Evolutionary conservation across 2,797 vertebrate genomes (phyloP).

Genomic region (Pogoniulus pusillus): DNA sequence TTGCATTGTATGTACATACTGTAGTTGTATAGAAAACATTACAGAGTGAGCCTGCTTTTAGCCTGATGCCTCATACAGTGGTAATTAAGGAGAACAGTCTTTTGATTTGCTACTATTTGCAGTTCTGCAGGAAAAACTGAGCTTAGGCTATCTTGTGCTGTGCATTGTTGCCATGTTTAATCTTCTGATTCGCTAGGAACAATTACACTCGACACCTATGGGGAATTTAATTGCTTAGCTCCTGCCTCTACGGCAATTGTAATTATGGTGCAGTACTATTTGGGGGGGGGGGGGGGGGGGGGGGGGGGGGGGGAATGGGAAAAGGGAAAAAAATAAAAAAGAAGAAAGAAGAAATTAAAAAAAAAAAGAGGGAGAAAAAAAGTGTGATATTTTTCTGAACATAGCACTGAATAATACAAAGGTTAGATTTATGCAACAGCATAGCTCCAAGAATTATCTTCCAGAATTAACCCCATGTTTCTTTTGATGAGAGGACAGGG

Average conservation of each 20-base stretch:
- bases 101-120: constrained; percentile 82
- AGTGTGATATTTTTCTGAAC: constrained; percentile 58
- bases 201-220: constrained; percentile 76
- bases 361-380: background rate
- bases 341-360: background rate
- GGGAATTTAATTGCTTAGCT: constrained; percentile 81
- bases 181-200: constrained; percentile 78
- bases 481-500: constrained; percentile 13
- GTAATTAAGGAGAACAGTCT: constrained; percentile 83
- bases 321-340: background rate
- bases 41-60: constrained; percentile 84
- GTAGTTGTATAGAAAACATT: constrained; percentile 80
- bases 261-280: constrained; percentile 73
- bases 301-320: too few species aligned
- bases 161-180: constrained; percentile 78
- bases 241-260: constrained; percentile 71
- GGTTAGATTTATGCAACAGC: constrained; percentile 54
- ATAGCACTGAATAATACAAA: constrained; percentile 64
- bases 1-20: constrained; percentile 77
- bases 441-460: constrained; percentile 53
- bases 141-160: constrained; percentile 79
- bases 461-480: constrained; percentile 41
- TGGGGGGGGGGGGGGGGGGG: background rate
- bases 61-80: constrained; percentile 79
- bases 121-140: constrained; percentile 79